These are phyloP conservation scores for Myrmecophaga tridactyla DNA, from an alignment of 2,113 vertebrate species.

Conservation along the genomic window DNA sequence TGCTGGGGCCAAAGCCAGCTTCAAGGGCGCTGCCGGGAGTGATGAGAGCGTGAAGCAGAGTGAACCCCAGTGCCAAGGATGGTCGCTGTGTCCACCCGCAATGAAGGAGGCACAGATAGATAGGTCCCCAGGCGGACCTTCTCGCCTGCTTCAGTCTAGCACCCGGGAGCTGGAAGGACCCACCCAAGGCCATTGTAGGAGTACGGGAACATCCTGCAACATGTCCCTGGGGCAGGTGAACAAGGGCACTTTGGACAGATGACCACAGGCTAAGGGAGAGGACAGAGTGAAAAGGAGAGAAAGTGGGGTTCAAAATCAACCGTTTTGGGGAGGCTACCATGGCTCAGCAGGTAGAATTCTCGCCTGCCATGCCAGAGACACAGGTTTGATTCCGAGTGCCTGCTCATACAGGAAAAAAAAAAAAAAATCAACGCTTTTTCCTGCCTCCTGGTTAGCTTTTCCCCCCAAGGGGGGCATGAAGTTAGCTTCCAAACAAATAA, in stretches of 20 bases:
- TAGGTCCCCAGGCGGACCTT: fast-evolving
- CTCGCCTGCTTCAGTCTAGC: not conserved
- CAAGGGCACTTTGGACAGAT: not conserved
- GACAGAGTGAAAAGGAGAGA: not conserved
- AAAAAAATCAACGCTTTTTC: too few relatives aligned
- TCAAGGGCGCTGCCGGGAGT: not conserved
- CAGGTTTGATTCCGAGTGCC: too few relatives aligned
- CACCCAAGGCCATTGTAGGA: not conserved
- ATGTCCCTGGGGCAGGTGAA: not conserved
- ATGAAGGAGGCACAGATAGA: not conserved
- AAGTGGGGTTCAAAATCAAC: not conserved
- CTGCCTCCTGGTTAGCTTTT: not conserved
- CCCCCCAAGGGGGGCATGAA: not conserved
- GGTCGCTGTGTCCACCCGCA: not conserved
- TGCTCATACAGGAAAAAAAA: too few relatives aligned
- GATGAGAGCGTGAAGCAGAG: not conserved
- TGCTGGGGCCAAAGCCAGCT: not conserved
- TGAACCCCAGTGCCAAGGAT: not conserved
- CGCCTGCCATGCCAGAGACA: too few relatives aligned
- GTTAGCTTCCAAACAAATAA: not conserved
- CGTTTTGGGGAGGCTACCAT: too few relatives aligned
- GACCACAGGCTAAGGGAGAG: not conserved
- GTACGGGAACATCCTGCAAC: not conserved
- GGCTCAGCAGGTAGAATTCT: too few relatives aligned
- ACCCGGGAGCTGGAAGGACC: not conserved